Conservation (phyloP, 2,113 vertebrate genomes). For the Nyctereutes procyonoides region DNA sequence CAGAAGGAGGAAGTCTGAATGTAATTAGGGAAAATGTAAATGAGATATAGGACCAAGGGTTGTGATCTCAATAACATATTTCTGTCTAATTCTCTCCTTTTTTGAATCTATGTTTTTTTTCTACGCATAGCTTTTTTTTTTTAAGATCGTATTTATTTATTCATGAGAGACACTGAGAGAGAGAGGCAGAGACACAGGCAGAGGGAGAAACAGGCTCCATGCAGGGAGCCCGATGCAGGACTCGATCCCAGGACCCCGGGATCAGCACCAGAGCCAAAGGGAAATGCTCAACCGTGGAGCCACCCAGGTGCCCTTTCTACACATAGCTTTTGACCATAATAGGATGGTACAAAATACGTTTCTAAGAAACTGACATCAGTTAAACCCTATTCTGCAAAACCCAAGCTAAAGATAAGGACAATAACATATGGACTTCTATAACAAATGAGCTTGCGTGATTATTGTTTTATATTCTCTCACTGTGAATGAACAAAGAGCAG, state of each 20-base stretch:
- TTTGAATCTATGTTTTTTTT: neutral
- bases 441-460: neutral
- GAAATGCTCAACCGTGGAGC: too few species aligned
- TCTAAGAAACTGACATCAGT: conserved; percentile 8
- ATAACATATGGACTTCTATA: neutral
- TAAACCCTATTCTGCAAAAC: neutral
- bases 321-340: neutral
- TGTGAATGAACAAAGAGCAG: neutral
- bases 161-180: too few species aligned
- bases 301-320: neutral
- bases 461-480: neutral
- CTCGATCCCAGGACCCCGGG: too few species aligned
- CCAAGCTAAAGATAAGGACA: conserved; percentile 9
- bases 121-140: neutral
- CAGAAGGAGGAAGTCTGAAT: neutral
- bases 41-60: neutral
- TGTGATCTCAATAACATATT: neutral
- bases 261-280: too few species aligned
- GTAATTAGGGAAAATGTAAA: neutral
- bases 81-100: neutral
- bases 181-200: too few species aligned
- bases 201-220: too few species aligned
- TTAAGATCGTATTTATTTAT: too few species aligned
- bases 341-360: neutral
- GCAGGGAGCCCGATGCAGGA: too few species aligned